phyloP scores from a whole-genome alignment of 2,888 invertebrate genomes.

The Cerastoderma edule region DNA sequence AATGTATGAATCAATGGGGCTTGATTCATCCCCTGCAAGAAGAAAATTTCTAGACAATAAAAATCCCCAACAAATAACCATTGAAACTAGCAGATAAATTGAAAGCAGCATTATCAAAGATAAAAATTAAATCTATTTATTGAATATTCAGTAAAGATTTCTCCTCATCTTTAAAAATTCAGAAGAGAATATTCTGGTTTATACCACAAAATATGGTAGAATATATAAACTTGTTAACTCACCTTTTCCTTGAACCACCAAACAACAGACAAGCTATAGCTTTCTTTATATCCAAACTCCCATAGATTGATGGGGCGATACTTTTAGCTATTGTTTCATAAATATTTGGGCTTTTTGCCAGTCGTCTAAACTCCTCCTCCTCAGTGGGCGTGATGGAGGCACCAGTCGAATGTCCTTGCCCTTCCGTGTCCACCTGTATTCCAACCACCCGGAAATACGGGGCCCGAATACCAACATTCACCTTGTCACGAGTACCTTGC shows the following conservation, averaged over 20 bases:
- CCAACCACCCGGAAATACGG: conserved; percentile 98
- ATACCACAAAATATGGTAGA: too few relatives aligned
- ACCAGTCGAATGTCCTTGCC: conserved; percentile 79
- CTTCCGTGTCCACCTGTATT: conserved; percentile 91
- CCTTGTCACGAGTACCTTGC: conserved; percentile 87
- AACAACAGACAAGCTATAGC: conserved; percentile 97
- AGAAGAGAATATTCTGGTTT: too few relatives aligned
- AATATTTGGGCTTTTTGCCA: conserved; percentile 93
- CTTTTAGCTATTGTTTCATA: conserved; percentile 95
- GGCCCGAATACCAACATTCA: conserved; percentile 93
- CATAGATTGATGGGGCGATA: conserved; percentile 98
- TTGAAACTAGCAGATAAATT: too few relatives aligned
- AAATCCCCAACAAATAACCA: too few relatives aligned
- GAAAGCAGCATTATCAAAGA: too few relatives aligned
- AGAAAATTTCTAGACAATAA: too few relatives aligned
- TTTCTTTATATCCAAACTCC: conserved; percentile 97
- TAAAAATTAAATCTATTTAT: too few relatives aligned
- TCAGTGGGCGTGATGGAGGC: conserved; percentile 84
- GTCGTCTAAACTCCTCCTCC: conserved; percentile 92
- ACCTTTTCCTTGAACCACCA: conserved; percentile 90
- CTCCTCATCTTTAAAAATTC: too few relatives aligned
- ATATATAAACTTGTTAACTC: too few relatives aligned
- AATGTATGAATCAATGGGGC: too few relatives aligned
- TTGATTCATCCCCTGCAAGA: too few relatives aligned
- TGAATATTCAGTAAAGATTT: too few relatives aligned